Evolutionary conservation across 2,113 vertebrate genomes (phyloP).

Genomic region (Crotalus helleri): DNA sequence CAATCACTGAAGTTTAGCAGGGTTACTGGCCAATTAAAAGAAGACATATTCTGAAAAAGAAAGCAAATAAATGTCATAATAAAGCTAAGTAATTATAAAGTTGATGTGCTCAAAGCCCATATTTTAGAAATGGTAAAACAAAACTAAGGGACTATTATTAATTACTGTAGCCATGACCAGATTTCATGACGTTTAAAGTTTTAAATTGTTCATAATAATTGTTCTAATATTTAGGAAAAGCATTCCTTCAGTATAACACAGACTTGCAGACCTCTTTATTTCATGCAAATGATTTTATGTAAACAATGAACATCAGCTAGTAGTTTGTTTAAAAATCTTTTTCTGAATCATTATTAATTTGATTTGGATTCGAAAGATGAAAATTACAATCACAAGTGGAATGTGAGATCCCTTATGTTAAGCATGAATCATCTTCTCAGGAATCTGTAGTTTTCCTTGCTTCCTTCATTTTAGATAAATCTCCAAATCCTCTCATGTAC

Average conservation of each 20-base stretch:
- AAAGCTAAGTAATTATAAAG: neutral
- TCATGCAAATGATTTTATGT: neutral
- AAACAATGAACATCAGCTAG: neutral
- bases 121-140: neutral
- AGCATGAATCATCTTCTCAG: neutral
- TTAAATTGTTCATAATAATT: neutral
- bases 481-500: neutral
- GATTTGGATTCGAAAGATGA: neutral
- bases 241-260: neutral
- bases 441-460: neutral
- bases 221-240: neutral
- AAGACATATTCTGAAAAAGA: neutral
- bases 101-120: neutral
- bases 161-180: neutral
- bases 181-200: neutral
- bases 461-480: neutral
- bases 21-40: neutral
- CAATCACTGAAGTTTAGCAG: neutral
- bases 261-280: neutral
- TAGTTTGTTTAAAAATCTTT: neutral
- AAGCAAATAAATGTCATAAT: neutral
- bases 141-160: neutral
- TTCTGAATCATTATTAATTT: neutral
- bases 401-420: neutral
- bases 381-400: neutral